These are phyloP conservation scores for Tipula lateralis DNA, from an alignment of 2,888 invertebrate species.

Conservation along the genomic window DNA sequence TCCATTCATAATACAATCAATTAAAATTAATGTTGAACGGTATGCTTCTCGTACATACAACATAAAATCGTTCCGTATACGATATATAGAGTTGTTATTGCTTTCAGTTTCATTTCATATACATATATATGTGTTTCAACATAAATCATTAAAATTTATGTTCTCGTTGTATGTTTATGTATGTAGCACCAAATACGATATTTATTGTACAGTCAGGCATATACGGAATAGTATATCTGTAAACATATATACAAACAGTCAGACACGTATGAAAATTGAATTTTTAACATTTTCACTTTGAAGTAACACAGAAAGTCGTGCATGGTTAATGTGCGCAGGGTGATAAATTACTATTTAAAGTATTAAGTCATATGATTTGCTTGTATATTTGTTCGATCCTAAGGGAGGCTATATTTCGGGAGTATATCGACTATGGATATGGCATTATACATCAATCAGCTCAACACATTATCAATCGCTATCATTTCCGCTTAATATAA, in stretches of 20 bases:
- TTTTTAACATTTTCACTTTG: slow-evolving; percentile 14
- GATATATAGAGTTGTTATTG: neutral
- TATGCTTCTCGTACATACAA: neutral
- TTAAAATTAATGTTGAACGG: slow-evolving; percentile 11
- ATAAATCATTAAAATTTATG: slow-evolving; percentile 24
- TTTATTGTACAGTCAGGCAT: neutral
- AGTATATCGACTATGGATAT: too few species aligned
- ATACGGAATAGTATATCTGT: neutral
- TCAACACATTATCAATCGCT: too few species aligned
- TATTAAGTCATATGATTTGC: too few species aligned
- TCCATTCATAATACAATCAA: neutral
- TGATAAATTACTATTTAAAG: neutral
- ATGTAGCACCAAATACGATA: neutral
- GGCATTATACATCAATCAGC: too few species aligned
- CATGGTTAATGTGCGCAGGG: neutral
- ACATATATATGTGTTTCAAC: neutral
- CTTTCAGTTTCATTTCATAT: neutral
- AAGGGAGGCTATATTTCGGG: too few species aligned
- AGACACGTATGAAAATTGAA: neutral
- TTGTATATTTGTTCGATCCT: too few species aligned
- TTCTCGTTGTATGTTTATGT: neutral
- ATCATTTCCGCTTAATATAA: too few species aligned
- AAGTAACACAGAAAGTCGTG: neutral
- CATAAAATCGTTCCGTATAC: neutral
- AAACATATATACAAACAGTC: neutral